Percentiles rank a stretch among this genome's conserved stretches.
Evolutionary conservation across 1,140 invertebrate species (phyloP).

Genomic region (Euura lappo): DNA sequence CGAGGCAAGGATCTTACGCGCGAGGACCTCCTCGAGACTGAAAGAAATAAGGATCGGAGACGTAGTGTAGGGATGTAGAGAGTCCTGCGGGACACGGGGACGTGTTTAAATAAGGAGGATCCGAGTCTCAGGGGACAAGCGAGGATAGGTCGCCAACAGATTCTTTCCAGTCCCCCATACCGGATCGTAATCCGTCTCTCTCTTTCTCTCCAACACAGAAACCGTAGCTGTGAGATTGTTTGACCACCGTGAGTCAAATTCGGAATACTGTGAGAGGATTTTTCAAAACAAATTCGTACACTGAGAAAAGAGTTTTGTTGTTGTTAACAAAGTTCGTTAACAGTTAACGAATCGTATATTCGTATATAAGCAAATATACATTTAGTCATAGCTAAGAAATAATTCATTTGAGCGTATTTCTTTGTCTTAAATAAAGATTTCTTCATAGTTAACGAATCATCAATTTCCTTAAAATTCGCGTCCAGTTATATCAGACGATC

Average conservation of each 20-base stretch:
- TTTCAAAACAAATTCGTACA: no score
- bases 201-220: no score
- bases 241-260: neutral
- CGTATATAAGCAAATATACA: no score
- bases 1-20: neutral
- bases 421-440: no score
- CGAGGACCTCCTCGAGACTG: neutral
- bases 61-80: neutral
- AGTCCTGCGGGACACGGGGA: constrained; percentile 10
- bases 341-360: no score
- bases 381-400: no score
- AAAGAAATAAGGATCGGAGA: neutral
- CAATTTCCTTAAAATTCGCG: no score
- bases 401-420: no score
- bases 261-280: neutral
- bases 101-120: constrained; percentile 28
- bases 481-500: no score
- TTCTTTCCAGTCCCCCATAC: neutral
- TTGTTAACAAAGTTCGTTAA: no score
- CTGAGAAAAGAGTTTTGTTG: no score
- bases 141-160: constrained; percentile 11
- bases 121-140: constrained; percentile 12
- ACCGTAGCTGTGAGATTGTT: neutral
- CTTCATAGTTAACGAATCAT: no score
- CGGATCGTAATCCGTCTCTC: neutral